Evolutionary conservation across 2,113 vertebrate species (phyloP), one percentile per base, ranked within the genome.

Genomic region (Rafetus swinhoei): DNA sequence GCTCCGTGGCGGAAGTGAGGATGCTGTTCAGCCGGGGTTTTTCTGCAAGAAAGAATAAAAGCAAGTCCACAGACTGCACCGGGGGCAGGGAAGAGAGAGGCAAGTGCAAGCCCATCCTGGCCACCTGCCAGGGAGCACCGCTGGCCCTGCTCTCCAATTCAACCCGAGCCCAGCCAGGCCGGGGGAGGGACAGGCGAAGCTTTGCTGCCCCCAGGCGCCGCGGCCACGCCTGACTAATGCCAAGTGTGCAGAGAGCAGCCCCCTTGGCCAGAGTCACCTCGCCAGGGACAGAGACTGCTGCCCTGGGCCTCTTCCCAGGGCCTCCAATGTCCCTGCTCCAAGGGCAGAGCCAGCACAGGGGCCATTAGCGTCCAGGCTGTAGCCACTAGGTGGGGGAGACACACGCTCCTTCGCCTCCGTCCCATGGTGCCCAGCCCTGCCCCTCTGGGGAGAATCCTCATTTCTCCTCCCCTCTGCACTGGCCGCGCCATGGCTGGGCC

Each of bases 1-100:
- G 99, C 97, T 99, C 99, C 1, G 99, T 99, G 97, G 99, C 99
- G 35, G 99, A 99, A 9, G 99, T 99, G 94, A 99, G 98, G 97
- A 99, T 99, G 93, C 98, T 99, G 98, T 99, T 99, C 98, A 99
- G 98, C 92, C 99, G 98, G 13, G 99, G 98, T 95, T 99, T 99
- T 95, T 99, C 99, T 99, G 98, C 76, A 98, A 98, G 52, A 62
- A 50, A 87, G 21, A 29, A 86, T 91, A 74, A 93, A 14, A 80
- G 95, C 24, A 59, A 35, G 77, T 94, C 5, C 5, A 45, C 32
- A 86, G 35, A 1, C 25, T 35, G 89, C 59, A 56, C 2, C 85
- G 62, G 84, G 9, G 0, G 22, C 14, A 27, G 27, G 15, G 60
- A 2, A 16, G 87, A 56, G 87, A 59, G 8, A 57, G 32, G n/a